phyloP scores from a whole-genome alignment of 2,797 vertebrate species.

The Chanos chanos region DNA sequence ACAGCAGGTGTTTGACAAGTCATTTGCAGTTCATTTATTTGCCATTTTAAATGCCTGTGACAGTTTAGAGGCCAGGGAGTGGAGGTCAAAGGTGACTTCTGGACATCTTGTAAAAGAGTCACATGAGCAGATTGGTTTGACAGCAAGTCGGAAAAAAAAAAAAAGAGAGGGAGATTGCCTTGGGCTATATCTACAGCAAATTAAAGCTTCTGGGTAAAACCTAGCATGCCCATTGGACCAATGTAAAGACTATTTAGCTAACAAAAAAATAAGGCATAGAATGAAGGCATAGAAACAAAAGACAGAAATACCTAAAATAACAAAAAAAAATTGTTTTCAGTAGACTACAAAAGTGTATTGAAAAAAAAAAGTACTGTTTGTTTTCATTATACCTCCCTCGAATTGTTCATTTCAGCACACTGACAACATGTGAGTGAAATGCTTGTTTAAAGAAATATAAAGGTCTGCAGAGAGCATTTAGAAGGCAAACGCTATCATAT shows the following conservation, averaged over 20 bases:
- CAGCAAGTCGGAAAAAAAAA: conserved; percentile 39
- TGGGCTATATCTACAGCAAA: conserved; percentile 46
- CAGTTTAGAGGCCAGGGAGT: conserved; percentile 39
- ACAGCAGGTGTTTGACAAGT: conserved; percentile 66
- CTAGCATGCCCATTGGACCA: no score
- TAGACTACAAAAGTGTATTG: no score
- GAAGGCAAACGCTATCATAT: no score
- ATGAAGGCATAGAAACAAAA: no score
- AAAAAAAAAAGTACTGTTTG: conserved; percentile 4
- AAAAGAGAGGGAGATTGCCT: conserved; percentile 37
- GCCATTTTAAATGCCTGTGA: conserved; percentile 53
- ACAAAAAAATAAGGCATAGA: no score
- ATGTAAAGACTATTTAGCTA: no score
- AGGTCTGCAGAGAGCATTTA: no score
- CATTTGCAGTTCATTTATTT: conserved; percentile 64
- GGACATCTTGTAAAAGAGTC: conserved; percentile 63
- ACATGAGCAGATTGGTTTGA: conserved; percentile 55
- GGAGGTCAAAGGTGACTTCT: conserved; percentile 53
- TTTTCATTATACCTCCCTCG: neutral
- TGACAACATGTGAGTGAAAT: no score
- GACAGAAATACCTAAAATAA: no score
- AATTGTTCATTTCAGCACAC: no score
- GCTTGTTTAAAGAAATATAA: no score
- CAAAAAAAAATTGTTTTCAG: no score
- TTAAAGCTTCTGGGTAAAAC: conserved; percentile 18